phyloP scores from a whole-genome alignment of 2,888 invertebrate genomes.

The Ferdinandea cuprea region DNA sequence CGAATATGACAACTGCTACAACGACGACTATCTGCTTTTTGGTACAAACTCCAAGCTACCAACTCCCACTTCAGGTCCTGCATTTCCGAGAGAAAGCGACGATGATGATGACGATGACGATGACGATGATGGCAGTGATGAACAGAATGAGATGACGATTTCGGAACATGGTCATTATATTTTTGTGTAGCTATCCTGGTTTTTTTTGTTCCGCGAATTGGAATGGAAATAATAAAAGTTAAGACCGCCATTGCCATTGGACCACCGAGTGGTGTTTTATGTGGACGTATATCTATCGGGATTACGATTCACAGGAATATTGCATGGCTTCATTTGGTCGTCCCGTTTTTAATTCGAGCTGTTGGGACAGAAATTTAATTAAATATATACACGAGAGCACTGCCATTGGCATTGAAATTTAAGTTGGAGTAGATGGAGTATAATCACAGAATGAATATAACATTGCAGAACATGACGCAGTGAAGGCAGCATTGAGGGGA shows the following conservation, averaged over 20 bases:
- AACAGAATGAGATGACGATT: conserved; percentile 61
- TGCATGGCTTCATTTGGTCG: conserved; percentile 64
- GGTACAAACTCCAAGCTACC: not conserved
- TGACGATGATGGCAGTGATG: conserved; percentile 57
- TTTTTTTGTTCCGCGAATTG: conserved; percentile 12
- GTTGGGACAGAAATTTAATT: conserved; percentile 57
- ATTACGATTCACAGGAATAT: conserved; percentile 62
- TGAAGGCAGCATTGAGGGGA: too few relatives aligned
- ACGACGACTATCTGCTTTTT: not conserved
- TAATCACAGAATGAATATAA: not conserved
- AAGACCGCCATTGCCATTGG: conserved; percentile 36
- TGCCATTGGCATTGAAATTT: not conserved
- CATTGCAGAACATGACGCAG: too few relatives aligned
- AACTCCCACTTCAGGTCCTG: conserved; percentile 8
- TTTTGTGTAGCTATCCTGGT: conserved; percentile 6
- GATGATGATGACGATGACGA: conserved; percentile 14
- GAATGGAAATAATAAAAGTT: conserved; percentile 60
- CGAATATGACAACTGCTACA: not conserved
- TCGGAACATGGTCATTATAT: conserved; percentile 64
- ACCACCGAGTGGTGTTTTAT: conserved; percentile 49
- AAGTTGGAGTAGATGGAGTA: too few relatives aligned
- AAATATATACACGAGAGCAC: conserved; percentile 50
- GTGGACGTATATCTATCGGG: conserved; percentile 55
- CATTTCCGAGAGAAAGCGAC: conserved; percentile 29
- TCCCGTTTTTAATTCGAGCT: conserved; percentile 47